Evolutionary conservation across 2,888 invertebrate genomes (phyloP).

Genomic region (Leptothorax acervorum): DNA sequence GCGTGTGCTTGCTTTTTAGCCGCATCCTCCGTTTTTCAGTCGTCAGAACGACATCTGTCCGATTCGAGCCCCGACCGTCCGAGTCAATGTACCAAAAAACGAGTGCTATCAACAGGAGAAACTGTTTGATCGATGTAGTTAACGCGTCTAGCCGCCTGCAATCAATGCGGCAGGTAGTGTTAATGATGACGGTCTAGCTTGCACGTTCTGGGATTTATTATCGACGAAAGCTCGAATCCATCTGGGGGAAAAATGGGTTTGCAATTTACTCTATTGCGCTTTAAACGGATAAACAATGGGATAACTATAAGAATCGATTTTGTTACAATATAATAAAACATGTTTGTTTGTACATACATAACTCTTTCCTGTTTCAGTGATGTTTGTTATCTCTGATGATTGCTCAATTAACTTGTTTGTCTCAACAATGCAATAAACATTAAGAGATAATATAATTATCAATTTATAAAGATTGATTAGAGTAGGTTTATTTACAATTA

Average conservation of each 20-base stretch:
- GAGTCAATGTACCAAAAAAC: conserved; percentile 2
- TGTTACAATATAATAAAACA: neutral
- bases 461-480: neutral
- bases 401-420: neutral
- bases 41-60: conserved; percentile 67
- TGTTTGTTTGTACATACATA: neutral
- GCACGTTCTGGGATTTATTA: conserved; percentile 48
- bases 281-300: neutral
- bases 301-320: neutral
- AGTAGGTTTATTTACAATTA: neutral
- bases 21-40: conserved; percentile 45
- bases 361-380: neutral
- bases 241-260: conserved; percentile 43
- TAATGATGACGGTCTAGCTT: conserved; percentile 49
- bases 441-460: neutral
- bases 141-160: conserved; percentile 23
- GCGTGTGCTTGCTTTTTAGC: conserved; percentile 43
- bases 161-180: conserved; percentile 60
- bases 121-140: conserved; percentile 61
- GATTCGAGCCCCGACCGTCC: conserved; percentile 33
- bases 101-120: conserved; percentile 24
- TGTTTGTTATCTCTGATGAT: neutral
- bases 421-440: neutral
- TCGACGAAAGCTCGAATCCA: conserved; percentile 21
- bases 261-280: conserved; percentile 13